These are phyloP conservation scores for Vulpes lagopus DNA, from an alignment of 2,113 vertebrate species.

Conservation along the genomic window DNA sequence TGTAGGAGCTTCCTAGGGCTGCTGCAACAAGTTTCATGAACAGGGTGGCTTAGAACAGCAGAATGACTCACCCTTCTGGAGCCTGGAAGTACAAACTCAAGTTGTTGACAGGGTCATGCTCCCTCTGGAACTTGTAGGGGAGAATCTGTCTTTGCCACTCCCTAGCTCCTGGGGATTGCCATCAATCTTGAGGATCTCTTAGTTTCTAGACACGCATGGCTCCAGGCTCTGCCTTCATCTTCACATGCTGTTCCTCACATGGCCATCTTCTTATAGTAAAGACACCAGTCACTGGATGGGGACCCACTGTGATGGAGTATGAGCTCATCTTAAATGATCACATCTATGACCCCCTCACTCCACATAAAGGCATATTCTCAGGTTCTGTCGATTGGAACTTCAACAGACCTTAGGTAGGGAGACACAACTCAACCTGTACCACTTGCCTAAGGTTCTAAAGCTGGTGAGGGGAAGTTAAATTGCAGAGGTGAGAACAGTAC, in stretches of 20 bases:
- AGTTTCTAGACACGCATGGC: no score
- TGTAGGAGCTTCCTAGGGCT: neutral
- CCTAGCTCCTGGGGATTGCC: neutral
- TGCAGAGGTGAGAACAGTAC: neutral
- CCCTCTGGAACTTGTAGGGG: neutral
- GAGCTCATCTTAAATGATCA: neutral
- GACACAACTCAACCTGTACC: neutral
- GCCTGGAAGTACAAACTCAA: neutral
- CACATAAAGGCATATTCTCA: neutral
- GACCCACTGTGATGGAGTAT: neutral
- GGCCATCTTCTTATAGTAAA: neutral
- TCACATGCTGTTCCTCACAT: neutral
- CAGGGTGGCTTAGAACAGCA: neutral
- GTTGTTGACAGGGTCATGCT: neutral
- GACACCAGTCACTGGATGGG: neutral
- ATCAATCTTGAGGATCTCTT: accelerated
- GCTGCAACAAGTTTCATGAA: neutral
- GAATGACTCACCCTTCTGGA: neutral
- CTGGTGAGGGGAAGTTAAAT: neutral
- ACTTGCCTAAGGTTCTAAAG: neutral
- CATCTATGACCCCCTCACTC: neutral
- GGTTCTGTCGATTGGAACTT: neutral
- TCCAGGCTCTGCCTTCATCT: no score
- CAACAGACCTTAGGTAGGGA: neutral
- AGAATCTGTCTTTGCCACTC: neutral